Base-by-base conservation (phyloP, 2,797 vertebrate genomes). In the Xyrichtys novacula region DNA sequence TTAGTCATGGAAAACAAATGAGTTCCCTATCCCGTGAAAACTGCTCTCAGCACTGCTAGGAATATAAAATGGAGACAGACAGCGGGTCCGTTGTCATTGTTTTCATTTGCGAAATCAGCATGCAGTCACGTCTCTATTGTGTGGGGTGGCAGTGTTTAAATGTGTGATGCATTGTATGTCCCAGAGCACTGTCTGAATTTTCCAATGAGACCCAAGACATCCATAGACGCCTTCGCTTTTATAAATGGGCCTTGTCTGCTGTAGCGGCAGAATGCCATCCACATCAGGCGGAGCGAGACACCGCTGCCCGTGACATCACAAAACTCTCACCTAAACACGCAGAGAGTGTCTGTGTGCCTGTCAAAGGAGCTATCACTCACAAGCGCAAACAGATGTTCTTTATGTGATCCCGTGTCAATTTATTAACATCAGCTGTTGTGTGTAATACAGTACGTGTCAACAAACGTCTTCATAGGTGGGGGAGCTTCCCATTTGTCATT, bases 1-100 rank as follows among this genome's bases (percentile, higher is more conserved):
- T 89, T 89, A 88, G 85, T 86, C 88, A 86, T 78, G 88, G 82
- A 84, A 89, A 91, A 88, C 86, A 90, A 91, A 88, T 89, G 76
- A 67, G 76, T 79, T 88, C 66, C 67, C 56, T 62, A 69, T 85
- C 75, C 84, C 19, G 22, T 76, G 71, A 77, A 91, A 85, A 81
- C 76, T 74, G 44, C 74, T 71, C 65, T 67, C 53, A 32, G 66
- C 36, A 43, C 78, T 83, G 84, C 52, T 71, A 76, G 65, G 65
- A 80, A 76, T 80, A 58, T 65, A 78, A 83, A 82, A 84, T 49
- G 46, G 71, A 85, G 76, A 74, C 65, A 71, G 73, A 57, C 71
- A 2, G 29, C 12, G 6, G 40, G 46, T 76, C 63, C 3, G 50
- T 65, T 80, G 74, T 80, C 77, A 82, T 74, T 79, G 83, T 88